Base-by-base conservation (phyloP, 53 echinoderm and acorn worm species). In the Mesocentrotus franciscanus region DNA sequence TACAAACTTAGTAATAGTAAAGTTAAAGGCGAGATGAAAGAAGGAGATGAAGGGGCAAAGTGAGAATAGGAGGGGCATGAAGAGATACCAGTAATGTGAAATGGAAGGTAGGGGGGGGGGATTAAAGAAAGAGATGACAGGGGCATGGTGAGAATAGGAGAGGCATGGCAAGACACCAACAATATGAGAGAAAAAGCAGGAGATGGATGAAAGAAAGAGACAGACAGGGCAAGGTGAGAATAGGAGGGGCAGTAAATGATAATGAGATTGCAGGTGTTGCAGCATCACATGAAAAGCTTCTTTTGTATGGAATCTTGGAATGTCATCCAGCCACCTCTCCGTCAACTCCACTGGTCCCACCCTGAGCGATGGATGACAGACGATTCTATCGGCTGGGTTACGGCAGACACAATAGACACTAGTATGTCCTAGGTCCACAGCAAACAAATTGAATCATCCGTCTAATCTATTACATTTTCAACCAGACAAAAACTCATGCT, bases 361-460 rank as follows among this genome's bases (percentile, higher is more conserved):
- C 10, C 39, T 36, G 22, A 8, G 9, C 20, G 17, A 26, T 17
- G 58, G 87, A 87, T 87, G 87, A 87, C 59, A 87, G 87, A 87
- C 27, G 87, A 57, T 12, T 87, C 87, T 87, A 87, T 87, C 87
- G 29, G 59, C 58, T 87, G 58, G 87, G 9, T 26, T 12, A 26
- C 57, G 10, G 26, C 87, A 87, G 87, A 87, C 87, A 87, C 87
- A 87, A 87, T 87, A 59, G 58, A 87, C 58, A n/a, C 11, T 57
- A 58, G 57, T 87, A 87, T 87, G 87, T 87, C 87, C 57, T 58
- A 57, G 59, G 34, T n/a, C 87, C 87, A 15, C 87, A 87, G n/a
- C 18, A 58, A 87, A 87, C 87, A 87, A 87, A 87, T 87, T 87
- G 87, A 87, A 87, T 87, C 87, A 87, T 87, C 87, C 29, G 17